Evolutionary conservation across 1,140 invertebrate species (phyloP), one percentile per base, ranked within the genome.

Genomic region (Drosophila orena): DNA sequence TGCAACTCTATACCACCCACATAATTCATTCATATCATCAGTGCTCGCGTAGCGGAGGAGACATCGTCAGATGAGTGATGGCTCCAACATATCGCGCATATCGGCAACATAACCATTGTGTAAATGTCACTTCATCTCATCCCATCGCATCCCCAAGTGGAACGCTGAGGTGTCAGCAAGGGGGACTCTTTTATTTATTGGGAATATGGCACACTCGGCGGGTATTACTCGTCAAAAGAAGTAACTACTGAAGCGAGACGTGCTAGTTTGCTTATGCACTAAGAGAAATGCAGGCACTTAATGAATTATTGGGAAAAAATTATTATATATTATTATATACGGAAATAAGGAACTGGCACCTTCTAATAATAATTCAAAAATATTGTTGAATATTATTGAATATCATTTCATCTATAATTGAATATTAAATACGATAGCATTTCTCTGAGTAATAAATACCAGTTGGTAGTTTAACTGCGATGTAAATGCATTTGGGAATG

Each of bases 21-120:
- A 91, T 91, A 91, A 90, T 84, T 91, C 88, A 91, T 91, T 91
- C 88, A 91, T 91, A 91, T 88, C 88, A 86, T 83, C 83, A 83
- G 71, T 52, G 71, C 43, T 72, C 55, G 30, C 40, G 22, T 14
- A 4, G 38, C 37, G 46, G 49, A 40, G 20, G 54, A 62, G 74
- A 64, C 52, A 53, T 52, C 47, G 57, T 12, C 55, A 43, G 71
- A 90, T 90, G 88, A 90, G 73, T 90, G 88, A 90, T 89, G 89
- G 88, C 80, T 78, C 61, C 65, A 54, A 72, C 56, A 86, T 74
- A 88, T 79, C 81, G 62, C 83, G 78, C 83, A 88, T 81, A 90
- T 90, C 79, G 81, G 81, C 88, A 90, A 80, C 77, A 84, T 84
- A 84, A 81, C 84, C 79, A 90, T 88, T 91, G 88, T 88, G 79